Conservation (phyloP, 2,888 invertebrate species). For the Acronicta psi region DNA sequence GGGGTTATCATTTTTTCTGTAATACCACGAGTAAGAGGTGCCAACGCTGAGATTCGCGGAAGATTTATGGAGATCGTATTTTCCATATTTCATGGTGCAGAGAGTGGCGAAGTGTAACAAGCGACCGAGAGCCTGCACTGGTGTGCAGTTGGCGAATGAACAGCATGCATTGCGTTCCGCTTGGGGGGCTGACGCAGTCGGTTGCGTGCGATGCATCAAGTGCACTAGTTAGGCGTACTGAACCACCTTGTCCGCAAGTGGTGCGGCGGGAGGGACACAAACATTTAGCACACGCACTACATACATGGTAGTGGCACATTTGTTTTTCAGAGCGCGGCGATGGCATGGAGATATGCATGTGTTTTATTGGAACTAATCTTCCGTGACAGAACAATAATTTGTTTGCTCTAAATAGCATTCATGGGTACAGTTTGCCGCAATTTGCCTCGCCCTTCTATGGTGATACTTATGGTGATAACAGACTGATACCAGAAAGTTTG, state of each 20-base stretch:
- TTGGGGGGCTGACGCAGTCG: conserved; percentile 64
- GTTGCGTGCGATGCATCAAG: conserved; percentile 73
- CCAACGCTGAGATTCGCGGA: conserved; percentile 83
- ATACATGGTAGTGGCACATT: conserved; percentile 77
- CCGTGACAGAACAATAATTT: conserved; percentile 62
- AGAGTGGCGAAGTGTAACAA: conserved; percentile 70
- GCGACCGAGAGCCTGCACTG: conserved; percentile 75
- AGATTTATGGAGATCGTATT: conserved; percentile 86
- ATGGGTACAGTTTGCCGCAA: conserved; percentile 9
- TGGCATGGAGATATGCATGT: conserved; percentile 76
- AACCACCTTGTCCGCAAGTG: conserved; percentile 67
- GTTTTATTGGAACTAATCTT: conserved; percentile 69
- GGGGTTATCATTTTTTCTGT: conserved; percentile 80
- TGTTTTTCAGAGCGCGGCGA: conserved; percentile 84
- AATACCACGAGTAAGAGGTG: conserved; percentile 87
- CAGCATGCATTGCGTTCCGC: conserved; percentile 79
- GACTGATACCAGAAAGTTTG: conserved; percentile 20
- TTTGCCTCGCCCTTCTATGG: conserved; percentile 21
- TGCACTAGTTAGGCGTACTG: conserved; percentile 69
- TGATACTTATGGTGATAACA: conserved; percentile 12
- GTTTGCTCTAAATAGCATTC: conserved; percentile 44
- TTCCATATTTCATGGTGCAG: conserved; percentile 87
- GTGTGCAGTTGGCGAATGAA: conserved; percentile 74
- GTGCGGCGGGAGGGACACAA: conserved; percentile 63
- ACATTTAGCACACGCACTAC: conserved; percentile 72